phyloP scores from a whole-genome alignment of 2,888 invertebrate genomes.

The Lobophora halterata region DNA sequence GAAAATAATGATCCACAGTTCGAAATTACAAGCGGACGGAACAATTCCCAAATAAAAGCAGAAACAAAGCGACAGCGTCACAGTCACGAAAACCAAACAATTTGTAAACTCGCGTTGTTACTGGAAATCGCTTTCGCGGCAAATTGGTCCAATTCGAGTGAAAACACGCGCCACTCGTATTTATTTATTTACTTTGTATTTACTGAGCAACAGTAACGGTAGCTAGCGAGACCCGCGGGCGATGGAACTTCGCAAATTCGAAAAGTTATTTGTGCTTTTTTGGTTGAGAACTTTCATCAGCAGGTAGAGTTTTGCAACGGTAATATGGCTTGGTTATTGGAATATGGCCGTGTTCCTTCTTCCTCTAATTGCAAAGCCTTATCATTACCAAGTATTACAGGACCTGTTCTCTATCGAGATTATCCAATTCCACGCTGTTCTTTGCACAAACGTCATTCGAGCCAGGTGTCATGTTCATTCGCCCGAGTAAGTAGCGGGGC shows the following conservation, averaged over 20 bases:
- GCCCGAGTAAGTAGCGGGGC: too few species aligned
- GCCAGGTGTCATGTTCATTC: too few species aligned
- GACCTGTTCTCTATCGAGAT: too few species aligned
- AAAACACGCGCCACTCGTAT: slow-evolving; percentile 70
- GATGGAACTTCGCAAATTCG: slow-evolving; percentile 18
- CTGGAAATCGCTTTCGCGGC: slow-evolving; percentile 28
- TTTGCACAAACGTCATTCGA: too few species aligned
- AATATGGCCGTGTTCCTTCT: too few species aligned
- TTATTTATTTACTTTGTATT: slow-evolving; percentile 78
- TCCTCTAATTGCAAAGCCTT: too few species aligned
- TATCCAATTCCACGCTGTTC: too few species aligned
- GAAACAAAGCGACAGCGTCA: slow-evolving; percentile 2
- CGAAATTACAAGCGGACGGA: too few species aligned
- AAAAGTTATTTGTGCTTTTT: slow-evolving; percentile 10
- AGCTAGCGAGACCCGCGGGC: slow-evolving; percentile 36
- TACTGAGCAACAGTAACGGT: slow-evolving; percentile 66
- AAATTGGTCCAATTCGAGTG: slow-evolving; percentile 69
- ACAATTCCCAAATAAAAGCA: neutral
- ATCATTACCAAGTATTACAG: too few species aligned
- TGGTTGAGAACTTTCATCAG: neutral
- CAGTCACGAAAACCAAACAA: slow-evolving; percentile 12
- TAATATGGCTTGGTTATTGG: too few species aligned
- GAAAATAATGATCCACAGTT: too few species aligned
- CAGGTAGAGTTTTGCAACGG: too few species aligned
- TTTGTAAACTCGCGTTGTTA: slow-evolving; percentile 19